Percentiles rank a stretch among this genome's conserved stretches.
Conservation (phyloP, 2,113 vertebrate genomes). For the Mirounga angustirostris region DNA sequence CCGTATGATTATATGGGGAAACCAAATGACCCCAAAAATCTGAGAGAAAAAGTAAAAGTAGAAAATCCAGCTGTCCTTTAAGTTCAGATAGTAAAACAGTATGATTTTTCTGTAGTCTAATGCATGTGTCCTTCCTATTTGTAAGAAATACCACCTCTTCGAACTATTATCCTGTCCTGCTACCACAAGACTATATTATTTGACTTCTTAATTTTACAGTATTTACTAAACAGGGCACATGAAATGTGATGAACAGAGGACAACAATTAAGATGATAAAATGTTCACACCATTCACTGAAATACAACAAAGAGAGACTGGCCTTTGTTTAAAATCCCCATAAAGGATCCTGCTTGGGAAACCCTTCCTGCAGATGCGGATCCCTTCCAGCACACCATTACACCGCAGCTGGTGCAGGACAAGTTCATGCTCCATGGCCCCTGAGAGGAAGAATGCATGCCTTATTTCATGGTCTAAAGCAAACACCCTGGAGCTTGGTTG, state of each 20-base stretch:
- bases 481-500: not conserved
- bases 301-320: slow-evolving; percentile 54
- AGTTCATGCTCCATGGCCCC: slow-evolving; percentile 94
- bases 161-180: not conserved
- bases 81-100: not conserved
- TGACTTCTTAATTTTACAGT: not conserved
- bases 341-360: slow-evolving; percentile 94
- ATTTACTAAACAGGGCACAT: not conserved
- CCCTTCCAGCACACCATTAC: slow-evolving; percentile 94
- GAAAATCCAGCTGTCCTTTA: not conserved
- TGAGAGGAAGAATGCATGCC: not conserved
- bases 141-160: not conserved
- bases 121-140: not conserved
- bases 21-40: not conserved
- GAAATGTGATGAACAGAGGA: not conserved
- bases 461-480: not conserved
- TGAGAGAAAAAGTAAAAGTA: slow-evolving; percentile 19
- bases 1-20: not conserved
- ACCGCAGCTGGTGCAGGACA: slow-evolving; percentile 94
- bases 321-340: slow-evolving; percentile 96
- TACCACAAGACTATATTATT: not conserved
- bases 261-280: not conserved
- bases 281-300: not conserved
- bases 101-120: not conserved
- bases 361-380: slow-evolving; percentile 95